Conservation (phyloP, 2,113 vertebrate species). For the Rhynchomys soricoides region DNA sequence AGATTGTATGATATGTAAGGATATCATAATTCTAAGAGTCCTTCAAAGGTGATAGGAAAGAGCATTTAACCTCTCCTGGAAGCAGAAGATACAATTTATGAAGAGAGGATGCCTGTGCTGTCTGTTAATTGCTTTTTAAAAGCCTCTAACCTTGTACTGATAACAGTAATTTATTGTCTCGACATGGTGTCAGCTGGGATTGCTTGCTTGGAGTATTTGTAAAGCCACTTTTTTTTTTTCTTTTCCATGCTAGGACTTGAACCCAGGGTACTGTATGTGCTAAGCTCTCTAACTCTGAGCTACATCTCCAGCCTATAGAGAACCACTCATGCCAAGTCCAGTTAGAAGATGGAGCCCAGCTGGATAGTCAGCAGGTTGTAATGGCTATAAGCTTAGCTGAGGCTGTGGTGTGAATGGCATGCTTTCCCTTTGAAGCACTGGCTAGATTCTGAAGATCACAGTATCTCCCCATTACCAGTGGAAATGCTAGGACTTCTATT, state of each 20-base stretch:
- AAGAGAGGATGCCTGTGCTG: neutral
- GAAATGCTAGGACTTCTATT: neutral
- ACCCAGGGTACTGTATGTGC: neutral
- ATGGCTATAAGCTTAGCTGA: neutral
- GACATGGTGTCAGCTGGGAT: neutral
- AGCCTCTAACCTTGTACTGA: neutral
- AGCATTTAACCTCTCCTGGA: neutral
- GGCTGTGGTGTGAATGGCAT: too few species aligned
- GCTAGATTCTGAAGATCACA: neutral
- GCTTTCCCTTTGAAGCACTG: neutral
- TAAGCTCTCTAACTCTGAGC: neutral
- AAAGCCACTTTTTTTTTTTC: neutral
- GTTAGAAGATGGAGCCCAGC: neutral
- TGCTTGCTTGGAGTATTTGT: neutral
- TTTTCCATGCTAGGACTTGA: neutral
- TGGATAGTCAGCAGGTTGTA: neutral
- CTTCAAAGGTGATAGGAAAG: neutral
- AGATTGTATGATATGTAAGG: neutral
- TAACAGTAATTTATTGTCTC: neutral
- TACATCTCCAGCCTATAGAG: neutral
- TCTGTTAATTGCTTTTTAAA: neutral
- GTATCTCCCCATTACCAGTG: neutral
- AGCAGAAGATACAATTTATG: neutral
- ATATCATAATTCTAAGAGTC: neutral
- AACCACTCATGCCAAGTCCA: rapidly evolving